phyloP scores from a whole-genome alignment of 2,888 invertebrate genomes.

The Metalampra italica region DNA sequence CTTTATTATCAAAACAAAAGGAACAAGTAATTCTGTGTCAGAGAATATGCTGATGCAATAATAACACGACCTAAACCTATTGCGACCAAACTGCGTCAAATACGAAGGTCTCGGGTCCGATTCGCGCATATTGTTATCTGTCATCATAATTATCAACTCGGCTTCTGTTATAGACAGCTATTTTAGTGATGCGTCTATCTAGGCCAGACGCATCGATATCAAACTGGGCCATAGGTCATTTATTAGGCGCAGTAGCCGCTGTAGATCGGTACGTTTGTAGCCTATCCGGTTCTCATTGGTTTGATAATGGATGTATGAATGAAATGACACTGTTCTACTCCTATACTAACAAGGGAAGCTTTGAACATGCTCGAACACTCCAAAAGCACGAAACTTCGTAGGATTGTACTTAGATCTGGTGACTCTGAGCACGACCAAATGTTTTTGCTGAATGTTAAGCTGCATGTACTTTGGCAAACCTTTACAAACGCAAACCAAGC shows the following conservation, averaged over 20 bases:
- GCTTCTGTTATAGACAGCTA: not conserved
- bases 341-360: too few relatives aligned
- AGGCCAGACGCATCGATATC: slow-evolving; percentile 14
- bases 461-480: too few relatives aligned
- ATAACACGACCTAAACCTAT: not conserved
- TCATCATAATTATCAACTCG: not conserved
- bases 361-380: too few relatives aligned
- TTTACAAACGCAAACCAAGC: too few relatives aligned
- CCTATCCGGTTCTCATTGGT: not conserved
- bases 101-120: slow-evolving; percentile 6
- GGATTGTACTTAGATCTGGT: too few relatives aligned
- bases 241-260: slow-evolving; percentile 11
- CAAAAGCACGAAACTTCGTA: too few relatives aligned
- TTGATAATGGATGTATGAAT: not conserved
- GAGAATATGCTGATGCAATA: slow-evolving; percentile 1
- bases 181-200: slow-evolving; percentile 8
- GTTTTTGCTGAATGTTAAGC: too few relatives aligned
- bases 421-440: too few relatives aligned
- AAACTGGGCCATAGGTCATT: slow-evolving; percentile 12
- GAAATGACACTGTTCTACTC: too few relatives aligned
- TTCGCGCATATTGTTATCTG: too few relatives aligned
- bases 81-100: slow-evolving; percentile 3
- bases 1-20: too few relatives aligned
- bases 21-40: too few relatives aligned
- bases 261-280: not conserved